Base-by-base conservation (phyloP, 1,140 invertebrate species). In the Drosophila seguyi region DNA sequence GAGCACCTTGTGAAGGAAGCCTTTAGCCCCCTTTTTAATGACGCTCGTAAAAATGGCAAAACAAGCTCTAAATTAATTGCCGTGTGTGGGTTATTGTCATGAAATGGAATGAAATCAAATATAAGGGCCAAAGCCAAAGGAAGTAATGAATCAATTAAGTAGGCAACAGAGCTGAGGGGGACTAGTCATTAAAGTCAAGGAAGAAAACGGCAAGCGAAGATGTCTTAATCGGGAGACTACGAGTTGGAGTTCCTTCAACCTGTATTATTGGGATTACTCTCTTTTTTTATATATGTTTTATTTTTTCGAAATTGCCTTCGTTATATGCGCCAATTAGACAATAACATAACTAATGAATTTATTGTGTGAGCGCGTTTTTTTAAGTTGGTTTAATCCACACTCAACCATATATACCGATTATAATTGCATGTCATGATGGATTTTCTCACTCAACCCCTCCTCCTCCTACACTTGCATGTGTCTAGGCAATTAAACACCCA, bases 281-380 rank as follows among this genome's bases (percentile, higher is more conserved):
- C 25, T 25, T 4, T 25, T 25, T 53, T 53, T 53, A 53, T 53
- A 53, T 55, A 55, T 55, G 34, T 55, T 55, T 55, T 55, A 55
- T 38, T 55, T 38, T 55, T 50, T 75, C 41, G 52, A 80, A 84
- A 84, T 88, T 72, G 85, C 65, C 65, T 80, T 87, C 84, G 84
- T 87, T 87, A 88, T 87, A 87, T 87, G 83, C 84, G 65, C 76
- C 85, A 88, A 87, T 87, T 87, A 87, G 68, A 87, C 84, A 88
- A 90, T 83, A 90, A 80, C 76, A 90, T 83, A 90, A 80, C 76
- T 87, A 88, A 87, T 87, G 84, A 83, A 87, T 84, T 83, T 83
- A 88, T 88, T 85, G 77, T 85, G 66, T 81, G 72, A 73, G 81
- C 76, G 61, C 41, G 38, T 41, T 56, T 55, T 41, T 56, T 55